Evolutionary conservation across 2,113 vertebrate genomes (phyloP).

Genomic region (Xenus cinereus): DNA sequence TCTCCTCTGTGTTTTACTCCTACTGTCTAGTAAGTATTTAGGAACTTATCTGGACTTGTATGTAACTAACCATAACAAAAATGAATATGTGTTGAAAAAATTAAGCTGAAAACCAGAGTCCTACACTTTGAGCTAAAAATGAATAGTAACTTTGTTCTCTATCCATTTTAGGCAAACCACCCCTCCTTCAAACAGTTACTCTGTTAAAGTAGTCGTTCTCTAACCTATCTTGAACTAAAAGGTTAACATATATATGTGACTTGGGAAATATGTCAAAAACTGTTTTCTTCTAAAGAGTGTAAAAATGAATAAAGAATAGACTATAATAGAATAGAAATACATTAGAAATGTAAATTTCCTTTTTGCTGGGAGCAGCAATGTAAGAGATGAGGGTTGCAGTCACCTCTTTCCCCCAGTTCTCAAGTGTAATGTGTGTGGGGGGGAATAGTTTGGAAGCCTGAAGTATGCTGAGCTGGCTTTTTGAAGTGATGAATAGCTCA

Average conservation of each 20-base stretch:
- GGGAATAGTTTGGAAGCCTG: not conserved
- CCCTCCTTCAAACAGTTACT: not conserved
- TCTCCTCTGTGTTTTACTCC: not conserved
- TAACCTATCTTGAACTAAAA: not conserved
- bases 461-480: constrained; percentile 12
- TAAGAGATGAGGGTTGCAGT: not conserved
- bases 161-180: not conserved
- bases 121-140: not conserved
- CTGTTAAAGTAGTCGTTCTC: not conserved
- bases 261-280: not conserved
- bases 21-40: not conserved
- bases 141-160: not conserved
- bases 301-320: not conserved
- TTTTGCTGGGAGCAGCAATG: not conserved
- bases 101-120: not conserved
- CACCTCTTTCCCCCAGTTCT: not conserved
- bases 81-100: not conserved
- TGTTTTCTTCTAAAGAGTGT: not conserved
- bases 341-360: not conserved
- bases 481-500: not conserved
- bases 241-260: not conserved
- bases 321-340: not conserved
- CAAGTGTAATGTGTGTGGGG: not conserved
- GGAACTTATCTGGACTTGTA: not conserved
- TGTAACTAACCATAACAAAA: not conserved